Conservation (phyloP, 2,113 vertebrate species). For the Thunnus thynnus region DNA sequence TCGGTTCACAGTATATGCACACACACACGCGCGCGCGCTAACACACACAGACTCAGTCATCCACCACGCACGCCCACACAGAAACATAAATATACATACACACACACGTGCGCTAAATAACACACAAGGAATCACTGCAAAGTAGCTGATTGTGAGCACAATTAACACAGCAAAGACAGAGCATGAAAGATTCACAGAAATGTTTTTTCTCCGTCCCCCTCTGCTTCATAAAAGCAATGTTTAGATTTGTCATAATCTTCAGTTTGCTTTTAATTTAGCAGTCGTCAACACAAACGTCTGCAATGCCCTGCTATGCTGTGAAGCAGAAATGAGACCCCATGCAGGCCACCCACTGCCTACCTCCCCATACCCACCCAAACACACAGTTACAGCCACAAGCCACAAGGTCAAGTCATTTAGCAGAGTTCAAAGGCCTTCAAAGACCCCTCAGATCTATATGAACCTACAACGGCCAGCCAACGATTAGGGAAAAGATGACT, state of each 20-base stretch:
- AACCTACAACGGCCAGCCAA: conserved; percentile 90
- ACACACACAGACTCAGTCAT: conserved; percentile 44
- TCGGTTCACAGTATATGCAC: conserved; percentile 61
- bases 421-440: conserved; percentile 97
- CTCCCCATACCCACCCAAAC: conserved; percentile 75
- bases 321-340: conserved; percentile 79
- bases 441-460: conserved; percentile 94
- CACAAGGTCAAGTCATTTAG: conserved; percentile 95
- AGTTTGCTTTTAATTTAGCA: conserved; percentile 83
- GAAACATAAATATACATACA: conserved; percentile 64
- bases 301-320: conserved; percentile 66
- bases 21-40: not conserved
- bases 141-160: conserved; percentile 80
- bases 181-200: conserved; percentile 74
- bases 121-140: conserved; percentile 74
- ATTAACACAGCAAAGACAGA: conserved; percentile 80
- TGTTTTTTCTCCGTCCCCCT: conserved; percentile 69
- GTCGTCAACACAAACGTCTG: conserved; percentile 79
- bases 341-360: conserved; percentile 78
- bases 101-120: conserved; percentile 48
- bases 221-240: conserved; percentile 79
- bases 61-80: conserved; percentile 54
- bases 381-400: conserved; percentile 77
- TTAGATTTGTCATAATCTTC: conserved; percentile 83
- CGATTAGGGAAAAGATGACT: conserved; percentile 71